Base-by-base conservation (phyloP, 2,888 invertebrate genomes). In the Melanophora roralis region DNA sequence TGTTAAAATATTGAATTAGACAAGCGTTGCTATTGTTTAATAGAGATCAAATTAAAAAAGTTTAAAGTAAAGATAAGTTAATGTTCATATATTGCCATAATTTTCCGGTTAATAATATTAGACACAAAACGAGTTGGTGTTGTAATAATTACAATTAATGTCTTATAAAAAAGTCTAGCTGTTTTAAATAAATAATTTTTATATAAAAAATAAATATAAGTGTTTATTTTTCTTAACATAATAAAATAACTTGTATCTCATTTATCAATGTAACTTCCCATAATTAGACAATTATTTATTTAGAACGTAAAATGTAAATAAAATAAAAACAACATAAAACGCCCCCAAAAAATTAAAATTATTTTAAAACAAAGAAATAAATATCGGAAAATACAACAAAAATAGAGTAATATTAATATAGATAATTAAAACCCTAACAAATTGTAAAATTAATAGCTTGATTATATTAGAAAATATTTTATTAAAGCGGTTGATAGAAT, bases 211-310 rank as follows among this genome's bases (percentile, higher is more conserved):
- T 1, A 27, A 47, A 45, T 36, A 57, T 5, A 57, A 38, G 36
- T 36, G 12, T 49, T 14, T 43, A 34, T 8, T 19, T 40, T 40
- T 27, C 53, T 12, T 9, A 62, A 53, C 36, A 47, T 64, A 43
- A 55, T 55, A 64, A 55, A 38, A 11, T 38, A 19, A 19, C 16
- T 19, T 64, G 32, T 47, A 11, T 23, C 64, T 45, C 73, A 73
- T 78, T 47, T 62, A 64, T 78, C 69, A 74, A 38, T 43, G 60
- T 27, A 64, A 74, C 69, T 69, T 74, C 36, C 78, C 78, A 64
- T 78, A 74, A 78, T 64, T 74, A 69, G 74, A 73, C 60, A 72
- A 64, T 69, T 62, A 47, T 76, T 71, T 57, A 27, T 55, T 71
- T 64, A 64, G 64, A 68, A 78, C 62, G 68, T 51, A 74, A 78